phyloP scores from a whole-genome alignment of 37 sponge, comb jelly and placozoan genomes.

The Spongia lamella region DNA sequence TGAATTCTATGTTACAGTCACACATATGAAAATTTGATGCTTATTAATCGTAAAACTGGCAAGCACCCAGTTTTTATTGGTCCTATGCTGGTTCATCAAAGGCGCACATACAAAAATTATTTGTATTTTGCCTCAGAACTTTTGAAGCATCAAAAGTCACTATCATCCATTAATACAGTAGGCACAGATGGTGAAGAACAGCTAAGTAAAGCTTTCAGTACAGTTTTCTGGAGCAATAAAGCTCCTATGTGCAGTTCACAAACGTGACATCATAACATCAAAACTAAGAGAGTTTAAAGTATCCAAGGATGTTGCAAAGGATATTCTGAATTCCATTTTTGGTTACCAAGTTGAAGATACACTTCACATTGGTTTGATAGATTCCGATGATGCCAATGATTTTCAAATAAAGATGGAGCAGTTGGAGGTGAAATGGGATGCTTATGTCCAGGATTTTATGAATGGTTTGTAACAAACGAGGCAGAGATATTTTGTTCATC shows the following conservation, averaged over 20 bases:
- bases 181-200: no score
- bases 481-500: constrained; percentile 5
- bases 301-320: not conserved
- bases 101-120: no score
- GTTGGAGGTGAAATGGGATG: not conserved
- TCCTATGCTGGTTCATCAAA: no score
- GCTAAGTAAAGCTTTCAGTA: no score
- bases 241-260: not conserved
- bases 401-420: not conserved
- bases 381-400: not conserved
- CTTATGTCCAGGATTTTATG: not conserved
- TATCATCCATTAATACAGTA: no score
- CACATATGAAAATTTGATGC: not conserved
- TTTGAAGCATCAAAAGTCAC: no score
- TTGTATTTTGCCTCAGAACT: no score
- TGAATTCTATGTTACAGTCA: not conserved
- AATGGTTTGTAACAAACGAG: constrained; percentile 2
- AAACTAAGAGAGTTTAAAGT: not conserved
- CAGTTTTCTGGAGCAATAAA: no score
- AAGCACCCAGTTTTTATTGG: no score
- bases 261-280: not conserved
- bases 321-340: constrained; percentile 7
- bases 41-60: not conserved
- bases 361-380: not conserved
- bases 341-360: constrained; percentile 10